These are phyloP conservation scores for Habropoda laboriosa DNA, from an alignment of 1,140 invertebrate species.

Conservation along the genomic window DNA sequence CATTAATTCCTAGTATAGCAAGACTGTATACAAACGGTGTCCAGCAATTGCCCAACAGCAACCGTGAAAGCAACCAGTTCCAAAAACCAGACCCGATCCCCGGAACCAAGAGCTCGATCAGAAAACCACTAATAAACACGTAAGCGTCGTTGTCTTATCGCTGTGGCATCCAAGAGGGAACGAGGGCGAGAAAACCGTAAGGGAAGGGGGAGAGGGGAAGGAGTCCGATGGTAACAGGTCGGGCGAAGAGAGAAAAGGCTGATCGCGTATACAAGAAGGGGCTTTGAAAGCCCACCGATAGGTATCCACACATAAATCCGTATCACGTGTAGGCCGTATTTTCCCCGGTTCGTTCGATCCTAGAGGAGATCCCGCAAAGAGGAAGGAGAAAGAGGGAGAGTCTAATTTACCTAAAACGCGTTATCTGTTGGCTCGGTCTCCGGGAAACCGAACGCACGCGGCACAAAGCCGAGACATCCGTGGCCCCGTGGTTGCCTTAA, in stretches of 20 bases:
- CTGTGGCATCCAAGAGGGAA: not conserved
- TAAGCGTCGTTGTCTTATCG: slow-evolving; percentile 18
- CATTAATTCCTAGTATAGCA: no score
- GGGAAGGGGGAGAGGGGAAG: not conserved
- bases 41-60: not conserved
- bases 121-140: slow-evolving; percentile 23
- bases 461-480: slow-evolving; percentile 55
- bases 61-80: not conserved
- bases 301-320: slow-evolving; percentile 43
- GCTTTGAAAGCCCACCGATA: slow-evolving; percentile 27
- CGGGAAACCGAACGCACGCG: slow-evolving; percentile 44
- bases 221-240: slow-evolving; percentile 20
- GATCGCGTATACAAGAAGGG: not conserved
- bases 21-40: no score
- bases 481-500: slow-evolving; percentile 72
- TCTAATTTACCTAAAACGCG: slow-evolving; percentile 71
- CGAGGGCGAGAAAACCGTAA: slow-evolving; percentile 12
- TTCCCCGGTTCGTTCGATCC: slow-evolving; percentile 26
- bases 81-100: not conserved
- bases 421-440: slow-evolving; percentile 60
- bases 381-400: slow-evolving; percentile 17
- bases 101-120: not conserved
- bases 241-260: not conserved
- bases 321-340: slow-evolving; percentile 22
- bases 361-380: slow-evolving; percentile 13